A percentile compares a stretch with the other conserved stretches of the same genome.
Conservation (phyloP, 2,113 vertebrate species). For the Monopterus albus region DNA sequence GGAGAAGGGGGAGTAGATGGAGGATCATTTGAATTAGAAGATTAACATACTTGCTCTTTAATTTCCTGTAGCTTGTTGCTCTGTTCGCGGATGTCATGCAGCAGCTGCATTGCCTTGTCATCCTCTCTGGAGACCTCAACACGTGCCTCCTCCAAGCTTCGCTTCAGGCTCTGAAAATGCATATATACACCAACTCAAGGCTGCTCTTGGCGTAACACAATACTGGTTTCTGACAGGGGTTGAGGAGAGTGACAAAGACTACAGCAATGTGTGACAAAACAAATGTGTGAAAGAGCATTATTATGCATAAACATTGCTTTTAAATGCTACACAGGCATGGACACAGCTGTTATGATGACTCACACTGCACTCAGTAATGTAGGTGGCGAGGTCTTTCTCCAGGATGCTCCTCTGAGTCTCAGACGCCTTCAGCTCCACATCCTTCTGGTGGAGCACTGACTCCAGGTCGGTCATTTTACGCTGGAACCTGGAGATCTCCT, state of each 20-base stretch:
- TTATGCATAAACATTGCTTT: neutral
- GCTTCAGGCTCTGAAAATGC: conserved; percentile 93
- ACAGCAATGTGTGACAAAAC: neutral
- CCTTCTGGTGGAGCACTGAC: conserved; percentile 99
- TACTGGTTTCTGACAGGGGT: neutral
- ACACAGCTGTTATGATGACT: conserved; percentile 71
- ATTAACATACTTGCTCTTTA: conserved; percentile 93
- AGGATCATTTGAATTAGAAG: conserved; percentile 12
- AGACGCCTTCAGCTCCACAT: conserved; percentile 98
- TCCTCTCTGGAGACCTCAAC: conserved; percentile 99
- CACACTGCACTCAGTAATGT: conserved; percentile 99
- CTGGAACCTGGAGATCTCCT: conserved; percentile 99
- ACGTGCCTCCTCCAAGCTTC: conserved; percentile 97
- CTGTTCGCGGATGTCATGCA: conserved; percentile 98
- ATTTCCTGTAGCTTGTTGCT: conserved; percentile 99
- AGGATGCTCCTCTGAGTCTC: conserved; percentile 98
- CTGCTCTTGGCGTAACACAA: neutral
- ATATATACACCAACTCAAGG: conserved; percentile 24
- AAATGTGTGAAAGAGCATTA: neutral
- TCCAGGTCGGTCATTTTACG: conserved; percentile 99
- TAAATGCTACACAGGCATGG: conserved; percentile 1
- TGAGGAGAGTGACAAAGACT: neutral
- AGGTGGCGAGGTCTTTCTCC: conserved; percentile 99
- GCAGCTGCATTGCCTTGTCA: conserved; percentile 97
- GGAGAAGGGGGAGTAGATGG: conserved; percentile 1